These are phyloP conservation scores for Archaeoteleia sp. DNA, from an alignment of 2,888 invertebrate genomes.

Conservation along the genomic window DNA sequence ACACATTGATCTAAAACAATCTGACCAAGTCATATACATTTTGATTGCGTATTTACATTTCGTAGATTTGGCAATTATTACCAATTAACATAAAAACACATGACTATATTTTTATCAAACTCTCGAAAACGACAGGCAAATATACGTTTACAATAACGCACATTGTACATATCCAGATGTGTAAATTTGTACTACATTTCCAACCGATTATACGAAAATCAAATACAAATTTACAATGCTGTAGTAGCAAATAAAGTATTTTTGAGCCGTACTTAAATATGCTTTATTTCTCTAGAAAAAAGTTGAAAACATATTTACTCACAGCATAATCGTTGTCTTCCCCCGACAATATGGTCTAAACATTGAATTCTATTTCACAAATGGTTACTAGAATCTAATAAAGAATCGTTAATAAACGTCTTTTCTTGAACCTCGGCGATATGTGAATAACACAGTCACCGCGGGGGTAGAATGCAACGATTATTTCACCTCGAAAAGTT, in stretches of 20 bases:
- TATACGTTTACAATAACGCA: constrained; percentile 11
- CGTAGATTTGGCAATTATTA: constrained; percentile 12
- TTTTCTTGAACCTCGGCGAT: no score
- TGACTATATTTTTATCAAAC: no score
- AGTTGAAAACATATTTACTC: constrained; percentile 10
- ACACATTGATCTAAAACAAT: constrained; percentile 22
- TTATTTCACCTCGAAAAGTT: no score
- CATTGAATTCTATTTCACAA: no score
- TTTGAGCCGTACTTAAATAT: constrained; percentile 16
- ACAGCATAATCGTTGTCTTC: constrained; percentile 10
- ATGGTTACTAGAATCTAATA: no score
- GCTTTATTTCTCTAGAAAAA: constrained; percentile 1
- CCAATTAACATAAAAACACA: neutral
- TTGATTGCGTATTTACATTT: constrained; percentile 36
- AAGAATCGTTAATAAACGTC: no score
- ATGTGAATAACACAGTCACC: no score
- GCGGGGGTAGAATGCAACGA: no score
- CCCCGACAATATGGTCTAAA: neutral
- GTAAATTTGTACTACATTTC: neutral
- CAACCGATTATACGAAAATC: neutral
- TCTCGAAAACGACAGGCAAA: constrained; percentile 1
- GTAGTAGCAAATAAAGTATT: neutral
- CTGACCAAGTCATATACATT: constrained; percentile 35
- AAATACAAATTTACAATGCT: constrained; percentile 3
- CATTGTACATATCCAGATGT: no score